phyloP scores from a whole-genome alignment of 2,888 invertebrate species.

The Neocrepidodera transversa region DNA sequence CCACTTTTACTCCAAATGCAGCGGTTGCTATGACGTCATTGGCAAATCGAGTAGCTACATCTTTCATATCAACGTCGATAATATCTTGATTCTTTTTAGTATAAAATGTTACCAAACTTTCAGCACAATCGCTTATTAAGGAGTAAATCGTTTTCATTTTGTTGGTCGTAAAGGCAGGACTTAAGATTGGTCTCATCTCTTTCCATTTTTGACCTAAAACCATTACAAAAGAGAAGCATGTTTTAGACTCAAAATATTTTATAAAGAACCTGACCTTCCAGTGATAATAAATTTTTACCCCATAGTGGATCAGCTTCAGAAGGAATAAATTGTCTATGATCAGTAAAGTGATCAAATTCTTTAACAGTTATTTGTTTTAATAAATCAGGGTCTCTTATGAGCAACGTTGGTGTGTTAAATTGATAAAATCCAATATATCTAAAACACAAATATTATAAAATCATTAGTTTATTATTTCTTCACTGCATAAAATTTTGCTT shows the following conservation, averaged over 20 bases:
- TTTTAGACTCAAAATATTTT: neutral
- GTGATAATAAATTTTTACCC: conserved; percentile 55
- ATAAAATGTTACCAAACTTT: conserved; percentile 43
- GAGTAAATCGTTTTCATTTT: conserved; percentile 55
- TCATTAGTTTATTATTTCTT: too few relatives aligned
- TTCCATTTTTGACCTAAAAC: conserved; percentile 47
- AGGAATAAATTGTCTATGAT: conserved; percentile 50
- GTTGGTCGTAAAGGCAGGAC: conserved; percentile 53
- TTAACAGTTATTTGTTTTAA: conserved; percentile 66
- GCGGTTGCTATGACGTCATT: conserved; percentile 65
- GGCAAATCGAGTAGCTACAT: conserved; percentile 63
- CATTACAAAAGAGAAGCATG: neutral
- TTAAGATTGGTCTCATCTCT: conserved; percentile 52
- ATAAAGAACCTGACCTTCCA: conserved; percentile 49
- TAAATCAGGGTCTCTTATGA: conserved; percentile 65
- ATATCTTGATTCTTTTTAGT: conserved; percentile 41
- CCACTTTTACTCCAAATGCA: conserved; percentile 52
- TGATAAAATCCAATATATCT: conserved; percentile 48
- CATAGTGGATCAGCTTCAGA: conserved; percentile 62
- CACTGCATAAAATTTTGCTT: too few relatives aligned
- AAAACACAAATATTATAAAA: too few relatives aligned
- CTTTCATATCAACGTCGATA: conserved; percentile 54
- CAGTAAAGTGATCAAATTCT: conserved; percentile 68
- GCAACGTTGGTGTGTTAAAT: conserved; percentile 58
- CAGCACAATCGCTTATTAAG: conserved; percentile 42